These are phyloP conservation scores for Monomorium pharaonis DNA, from an alignment of 1,140 invertebrate genomes.

Conservation along the genomic window DNA sequence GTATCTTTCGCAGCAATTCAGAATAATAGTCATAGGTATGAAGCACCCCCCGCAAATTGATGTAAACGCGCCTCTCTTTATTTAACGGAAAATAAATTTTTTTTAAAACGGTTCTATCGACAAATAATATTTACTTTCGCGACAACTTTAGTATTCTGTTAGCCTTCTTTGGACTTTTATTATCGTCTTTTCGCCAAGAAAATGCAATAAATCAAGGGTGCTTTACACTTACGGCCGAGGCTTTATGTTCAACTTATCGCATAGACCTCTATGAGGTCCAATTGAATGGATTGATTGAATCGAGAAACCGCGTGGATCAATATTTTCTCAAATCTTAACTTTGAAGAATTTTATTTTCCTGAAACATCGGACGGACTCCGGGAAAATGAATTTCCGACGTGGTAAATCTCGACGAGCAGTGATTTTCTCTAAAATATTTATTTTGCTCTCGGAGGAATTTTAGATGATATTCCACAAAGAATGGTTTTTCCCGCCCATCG, in stretches of 20 bases:
- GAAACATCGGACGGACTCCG: not conserved
- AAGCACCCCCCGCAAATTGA: too few relatives aligned
- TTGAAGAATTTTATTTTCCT: not conserved
- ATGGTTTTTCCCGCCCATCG: not conserved
- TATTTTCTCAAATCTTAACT: not conserved
- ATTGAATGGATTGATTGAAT: not conserved
- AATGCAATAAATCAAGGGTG: too few relatives aligned
- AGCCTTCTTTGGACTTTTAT: too few relatives aligned
- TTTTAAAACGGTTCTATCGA: too few relatives aligned
- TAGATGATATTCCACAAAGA: not conserved
- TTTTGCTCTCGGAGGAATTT: not conserved
- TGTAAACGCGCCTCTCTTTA: too few relatives aligned
- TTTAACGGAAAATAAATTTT: too few relatives aligned
- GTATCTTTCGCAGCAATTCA: constrained; percentile 48
- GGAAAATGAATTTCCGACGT: not conserved
- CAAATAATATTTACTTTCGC: too few relatives aligned
- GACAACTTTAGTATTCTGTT: too few relatives aligned
- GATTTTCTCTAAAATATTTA: not conserved
- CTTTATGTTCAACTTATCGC: not conserved
- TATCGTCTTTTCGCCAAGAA: too few relatives aligned
- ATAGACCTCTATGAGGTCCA: not conserved
- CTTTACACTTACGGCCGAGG: too few relatives aligned
- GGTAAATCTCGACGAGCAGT: not conserved
- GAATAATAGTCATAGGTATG: not conserved
- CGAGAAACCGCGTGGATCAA: not conserved